Conservation (phyloP, 2,888 invertebrate species). For the Acleris sparsana region DNA sequence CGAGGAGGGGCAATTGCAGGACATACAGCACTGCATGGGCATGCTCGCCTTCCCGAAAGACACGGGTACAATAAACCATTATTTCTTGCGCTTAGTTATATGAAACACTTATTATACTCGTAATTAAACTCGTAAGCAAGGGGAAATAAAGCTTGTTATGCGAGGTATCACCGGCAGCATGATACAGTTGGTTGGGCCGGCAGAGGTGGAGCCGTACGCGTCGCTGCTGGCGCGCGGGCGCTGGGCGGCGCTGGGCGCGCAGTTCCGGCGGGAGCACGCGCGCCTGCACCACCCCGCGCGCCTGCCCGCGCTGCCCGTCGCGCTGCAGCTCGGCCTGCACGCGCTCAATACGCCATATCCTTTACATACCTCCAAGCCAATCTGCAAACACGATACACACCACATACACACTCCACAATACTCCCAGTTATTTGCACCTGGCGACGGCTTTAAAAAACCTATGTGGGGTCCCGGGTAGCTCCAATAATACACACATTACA, state of each 20-base stretch:
- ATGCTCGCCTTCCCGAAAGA: slow-evolving; percentile 95
- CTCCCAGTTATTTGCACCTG: no score
- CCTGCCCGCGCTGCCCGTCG: slow-evolving; percentile 95
- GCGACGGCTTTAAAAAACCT: no score
- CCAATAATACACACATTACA: no score
- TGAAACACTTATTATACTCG: no score
- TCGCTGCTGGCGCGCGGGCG: slow-evolving; percentile 86
- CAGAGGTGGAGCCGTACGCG: slow-evolving; percentile 88
- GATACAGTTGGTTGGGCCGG: no score
- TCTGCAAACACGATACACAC: not conserved
- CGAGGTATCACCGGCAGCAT: no score
- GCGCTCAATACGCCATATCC: slow-evolving; percentile 96
- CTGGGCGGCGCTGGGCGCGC: slow-evolving; percentile 93
- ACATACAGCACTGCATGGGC: slow-evolving; percentile 97
- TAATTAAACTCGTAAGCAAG: no score
- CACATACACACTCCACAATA: not conserved
- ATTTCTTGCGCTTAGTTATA: no score
- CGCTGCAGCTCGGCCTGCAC: slow-evolving; percentile 95
- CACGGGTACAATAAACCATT: slow-evolving; percentile 78
- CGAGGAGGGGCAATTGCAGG: slow-evolving; percentile 93
- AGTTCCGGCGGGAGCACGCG: slow-evolving; percentile 97
- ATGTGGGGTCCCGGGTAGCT: no score
- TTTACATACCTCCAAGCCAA: slow-evolving; percentile 59
- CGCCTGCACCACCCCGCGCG: slow-evolving; percentile 96
- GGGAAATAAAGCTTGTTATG: no score